These are phyloP conservation scores for Azemiops feae DNA, from an alignment of 2,113 vertebrate species.

Conservation along the genomic window DNA sequence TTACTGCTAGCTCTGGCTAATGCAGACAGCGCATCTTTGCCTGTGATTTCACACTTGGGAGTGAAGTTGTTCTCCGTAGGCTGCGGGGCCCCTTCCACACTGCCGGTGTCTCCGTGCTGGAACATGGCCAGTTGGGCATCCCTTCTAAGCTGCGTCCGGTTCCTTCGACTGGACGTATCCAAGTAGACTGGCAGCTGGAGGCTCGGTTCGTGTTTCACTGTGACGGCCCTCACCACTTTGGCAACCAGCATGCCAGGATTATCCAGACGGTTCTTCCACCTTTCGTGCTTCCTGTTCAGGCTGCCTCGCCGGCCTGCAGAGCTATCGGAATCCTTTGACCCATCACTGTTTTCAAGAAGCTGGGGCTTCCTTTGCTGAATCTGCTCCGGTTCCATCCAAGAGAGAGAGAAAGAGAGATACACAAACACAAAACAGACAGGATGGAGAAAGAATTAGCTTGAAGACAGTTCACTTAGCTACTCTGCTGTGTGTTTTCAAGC, in stretches of 20 bases:
- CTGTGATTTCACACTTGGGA: conserved; percentile 89
- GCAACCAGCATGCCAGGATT: conserved; percentile 63
- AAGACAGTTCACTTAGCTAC: not conserved
- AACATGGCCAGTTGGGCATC: conserved; percentile 70
- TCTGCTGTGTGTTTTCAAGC: rapidly evolving
- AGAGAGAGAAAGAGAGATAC: not conserved
- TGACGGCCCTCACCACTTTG: conserved; percentile 70
- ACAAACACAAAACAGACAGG: conserved; percentile 9
- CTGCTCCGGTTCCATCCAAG: conserved; percentile 59
- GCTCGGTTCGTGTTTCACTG: conserved; percentile 63
- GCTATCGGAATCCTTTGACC: conserved; percentile 79
- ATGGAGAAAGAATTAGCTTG: conserved; percentile 16
- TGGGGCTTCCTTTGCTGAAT: conserved; percentile 81
- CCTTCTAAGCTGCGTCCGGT: conserved; percentile 74
- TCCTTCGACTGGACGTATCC: conserved; percentile 83
- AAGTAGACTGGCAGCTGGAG: conserved; percentile 50
- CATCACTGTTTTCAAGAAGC: conserved; percentile 79
- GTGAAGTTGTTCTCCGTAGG: conserved; percentile 82
- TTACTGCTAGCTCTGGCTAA: conserved; percentile 87
- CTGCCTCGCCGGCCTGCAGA: conserved; percentile 74
- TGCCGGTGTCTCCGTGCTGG: conserved; percentile 88
- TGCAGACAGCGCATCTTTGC: conserved; percentile 92
- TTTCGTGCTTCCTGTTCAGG: conserved; percentile 70
- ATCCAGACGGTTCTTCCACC: conserved; percentile 74
- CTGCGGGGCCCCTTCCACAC: conserved; percentile 90